These are phyloP conservation scores for Acholoe squamosa DNA, from an alignment of 2,888 invertebrate species.

Conservation along the genomic window DNA sequence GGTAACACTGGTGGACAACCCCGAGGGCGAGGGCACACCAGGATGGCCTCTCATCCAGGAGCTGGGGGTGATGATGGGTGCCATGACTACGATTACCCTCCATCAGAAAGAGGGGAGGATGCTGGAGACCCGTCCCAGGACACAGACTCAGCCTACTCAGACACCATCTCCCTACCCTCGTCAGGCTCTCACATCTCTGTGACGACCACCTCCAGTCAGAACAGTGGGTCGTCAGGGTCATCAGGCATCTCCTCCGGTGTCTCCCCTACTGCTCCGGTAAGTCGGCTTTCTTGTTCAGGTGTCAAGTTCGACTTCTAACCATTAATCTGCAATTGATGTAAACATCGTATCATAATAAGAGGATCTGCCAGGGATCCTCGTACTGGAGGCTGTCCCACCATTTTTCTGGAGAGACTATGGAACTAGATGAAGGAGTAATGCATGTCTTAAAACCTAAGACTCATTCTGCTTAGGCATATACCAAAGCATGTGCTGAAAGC, in stretches of 20 bases:
- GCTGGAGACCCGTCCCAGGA: slow-evolving; percentile 32
- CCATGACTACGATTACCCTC: slow-evolving; percentile 56
- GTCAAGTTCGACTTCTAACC: too few species aligned
- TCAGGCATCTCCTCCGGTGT: slow-evolving; percentile 50
- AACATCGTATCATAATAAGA: too few species aligned
- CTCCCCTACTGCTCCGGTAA: slow-evolving; percentile 44
- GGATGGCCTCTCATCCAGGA: background rate
- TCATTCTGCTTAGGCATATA: too few species aligned
- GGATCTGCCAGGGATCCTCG: too few species aligned
- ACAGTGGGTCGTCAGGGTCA: slow-evolving; percentile 50
- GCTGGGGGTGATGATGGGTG: background rate
- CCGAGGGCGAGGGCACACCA: background rate
- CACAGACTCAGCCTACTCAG: slow-evolving; percentile 98
- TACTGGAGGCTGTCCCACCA: too few species aligned
- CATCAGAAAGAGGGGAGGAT: slow-evolving; percentile 17
- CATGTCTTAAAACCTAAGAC: too few species aligned
- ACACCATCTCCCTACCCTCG: slow-evolving; percentile 95
- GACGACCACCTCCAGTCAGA: slow-evolving; percentile 74
- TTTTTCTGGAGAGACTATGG: too few species aligned
- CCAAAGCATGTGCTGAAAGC: too few species aligned
- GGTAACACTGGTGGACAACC: background rate
- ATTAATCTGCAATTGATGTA: too few species aligned
- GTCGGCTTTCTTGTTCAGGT: background rate
- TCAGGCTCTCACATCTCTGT: slow-evolving; percentile 95
- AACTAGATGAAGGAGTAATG: too few species aligned